Conservation (phyloP, 2,888 invertebrate genomes). For the Theretra japonica region DNA sequence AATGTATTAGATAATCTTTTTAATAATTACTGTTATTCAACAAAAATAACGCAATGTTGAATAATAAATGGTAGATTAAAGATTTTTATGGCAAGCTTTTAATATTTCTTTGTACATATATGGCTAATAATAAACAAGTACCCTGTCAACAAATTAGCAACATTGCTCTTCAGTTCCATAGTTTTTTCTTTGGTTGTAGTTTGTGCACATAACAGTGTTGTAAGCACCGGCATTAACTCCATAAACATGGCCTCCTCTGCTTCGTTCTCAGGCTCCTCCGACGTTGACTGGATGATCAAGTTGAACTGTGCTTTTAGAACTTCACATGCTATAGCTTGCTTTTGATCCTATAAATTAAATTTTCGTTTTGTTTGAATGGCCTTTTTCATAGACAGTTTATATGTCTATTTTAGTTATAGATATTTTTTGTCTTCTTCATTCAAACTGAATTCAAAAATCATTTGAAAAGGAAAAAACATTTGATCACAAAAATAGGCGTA, state of each 20-base stretch:
- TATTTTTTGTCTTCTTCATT: too few relatives aligned
- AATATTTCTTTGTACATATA: too few relatives aligned
- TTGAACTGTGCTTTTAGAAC: constrained; percentile 92
- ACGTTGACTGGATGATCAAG: constrained; percentile 84
- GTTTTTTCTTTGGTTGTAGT: constrained; percentile 85
- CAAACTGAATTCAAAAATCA: too few relatives aligned
- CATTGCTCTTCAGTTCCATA: constrained; percentile 90
- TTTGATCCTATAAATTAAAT: constrained; percentile 75
- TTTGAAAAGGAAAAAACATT: too few relatives aligned
- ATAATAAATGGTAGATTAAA: too few relatives aligned
- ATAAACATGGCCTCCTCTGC: constrained; percentile 89
- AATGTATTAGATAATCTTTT: not conserved
- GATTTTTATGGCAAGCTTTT: too few relatives aligned
- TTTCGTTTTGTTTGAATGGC: not conserved
- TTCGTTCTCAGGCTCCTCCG: constrained; percentile 78
- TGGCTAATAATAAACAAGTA: constrained; percentile 39
- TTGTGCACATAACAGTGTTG: constrained; percentile 87
- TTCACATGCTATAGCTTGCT: constrained; percentile 88
- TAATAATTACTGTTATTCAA: not conserved
- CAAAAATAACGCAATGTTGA: too few relatives aligned
- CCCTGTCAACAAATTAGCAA: constrained; percentile 92
- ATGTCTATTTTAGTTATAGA: too few relatives aligned
- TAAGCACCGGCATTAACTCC: constrained; percentile 89
- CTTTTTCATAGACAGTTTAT: too few relatives aligned
- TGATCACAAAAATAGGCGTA: too few relatives aligned